These are phyloP conservation scores for Crocodylus rhombifer DNA, from an alignment of 2,797 vertebrate genomes.

Conservation along the genomic window DNA sequence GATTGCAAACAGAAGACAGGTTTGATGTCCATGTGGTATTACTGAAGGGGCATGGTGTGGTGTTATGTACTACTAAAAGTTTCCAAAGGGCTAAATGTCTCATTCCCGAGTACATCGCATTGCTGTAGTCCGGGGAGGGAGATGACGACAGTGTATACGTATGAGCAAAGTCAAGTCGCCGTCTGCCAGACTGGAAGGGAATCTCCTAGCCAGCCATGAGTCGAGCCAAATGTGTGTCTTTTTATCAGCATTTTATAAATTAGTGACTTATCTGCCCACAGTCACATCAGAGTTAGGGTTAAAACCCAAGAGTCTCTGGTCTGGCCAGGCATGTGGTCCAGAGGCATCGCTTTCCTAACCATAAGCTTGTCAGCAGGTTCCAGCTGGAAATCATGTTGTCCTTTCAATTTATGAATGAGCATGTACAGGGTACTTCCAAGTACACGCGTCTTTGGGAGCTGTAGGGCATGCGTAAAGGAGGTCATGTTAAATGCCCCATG, in stretches of 20 bases:
- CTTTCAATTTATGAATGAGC: not conserved
- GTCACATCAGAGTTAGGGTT: not conserved
- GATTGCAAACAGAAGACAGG: not conserved
- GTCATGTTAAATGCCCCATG: too few species aligned
- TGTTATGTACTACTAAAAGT: not conserved
- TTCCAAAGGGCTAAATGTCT: not conserved
- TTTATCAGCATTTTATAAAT: not conserved
- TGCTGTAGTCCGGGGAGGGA: not conserved
- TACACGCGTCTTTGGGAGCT: not conserved
- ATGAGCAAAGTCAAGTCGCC: not conserved
- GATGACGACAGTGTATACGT: not conserved
- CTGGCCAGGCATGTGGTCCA: not conserved
- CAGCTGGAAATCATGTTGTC: too few species aligned
- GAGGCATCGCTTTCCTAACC: not conserved
- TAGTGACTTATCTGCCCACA: not conserved
- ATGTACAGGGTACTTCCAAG: accelerated
- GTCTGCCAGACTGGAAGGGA: not conserved
- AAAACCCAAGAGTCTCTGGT: not conserved
- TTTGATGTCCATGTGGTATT: not conserved
- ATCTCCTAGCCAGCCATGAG: not conserved
- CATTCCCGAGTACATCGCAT: not conserved
- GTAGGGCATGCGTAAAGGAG: accelerated
- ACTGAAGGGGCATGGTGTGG: not conserved
- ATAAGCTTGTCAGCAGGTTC: too few species aligned
- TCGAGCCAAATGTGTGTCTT: not conserved